Conservation (phyloP, 2,888 invertebrate genomes). For the Rhimphoctona megacephalus region DNA sequence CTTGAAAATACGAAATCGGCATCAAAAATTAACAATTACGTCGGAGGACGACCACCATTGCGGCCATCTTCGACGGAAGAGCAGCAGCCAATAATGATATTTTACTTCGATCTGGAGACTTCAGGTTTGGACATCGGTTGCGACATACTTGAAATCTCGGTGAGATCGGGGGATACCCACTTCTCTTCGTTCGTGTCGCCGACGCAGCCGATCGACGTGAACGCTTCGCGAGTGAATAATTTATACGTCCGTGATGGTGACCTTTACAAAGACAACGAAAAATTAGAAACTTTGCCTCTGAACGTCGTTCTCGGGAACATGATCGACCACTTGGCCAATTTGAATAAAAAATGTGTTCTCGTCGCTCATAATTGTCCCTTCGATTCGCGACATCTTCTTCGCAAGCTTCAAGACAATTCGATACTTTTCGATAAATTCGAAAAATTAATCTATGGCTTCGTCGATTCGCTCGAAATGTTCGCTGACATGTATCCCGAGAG, state of each 20-base stretch:
- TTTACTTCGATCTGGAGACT: conserved; percentile 59
- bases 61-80: not conserved
- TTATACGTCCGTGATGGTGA: conserved; percentile 16
- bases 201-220: not conserved
- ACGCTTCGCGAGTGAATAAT: conserved; percentile 15
- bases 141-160: conserved; percentile 53
- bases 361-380: conserved; percentile 62
- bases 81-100: not conserved
- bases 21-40: not conserved
- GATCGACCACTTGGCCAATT: conserved; percentile 2
- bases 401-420: not conserved
- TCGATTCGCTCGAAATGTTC: conserved; percentile 58
- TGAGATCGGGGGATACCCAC: not conserved
- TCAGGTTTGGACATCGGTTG: conserved; percentile 38
- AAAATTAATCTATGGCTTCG: conserved; percentile 47
- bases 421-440: not conserved
- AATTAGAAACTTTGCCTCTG: not conserved
- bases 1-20: not conserved
- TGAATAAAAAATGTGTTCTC: conserved; percentile 44
- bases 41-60: too few species aligned
- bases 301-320: conserved; percentile 18
- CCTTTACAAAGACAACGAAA: conserved; percentile 1
- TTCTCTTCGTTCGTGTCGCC: not conserved
- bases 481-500: conserved; percentile 46
- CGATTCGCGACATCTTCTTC: conserved; percentile 32